Percentiles rank a stretch among this genome's conserved stretches.
Evolutionary conservation across 1,140 invertebrate genomes (phyloP).

Genomic region (Brachionus calyciflorus): DNA sequence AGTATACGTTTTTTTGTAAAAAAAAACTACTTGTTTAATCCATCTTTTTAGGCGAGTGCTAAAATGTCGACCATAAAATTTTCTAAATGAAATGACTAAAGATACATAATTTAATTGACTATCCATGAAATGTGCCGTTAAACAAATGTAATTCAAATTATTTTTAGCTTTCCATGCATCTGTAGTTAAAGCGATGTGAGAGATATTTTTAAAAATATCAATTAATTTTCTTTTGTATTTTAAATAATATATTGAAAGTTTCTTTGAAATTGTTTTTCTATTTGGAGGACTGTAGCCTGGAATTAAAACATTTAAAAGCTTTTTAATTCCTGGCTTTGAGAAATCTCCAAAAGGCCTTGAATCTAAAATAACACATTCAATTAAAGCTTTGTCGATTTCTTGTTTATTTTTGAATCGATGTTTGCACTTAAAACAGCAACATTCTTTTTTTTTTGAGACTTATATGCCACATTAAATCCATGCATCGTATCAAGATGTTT

Average conservation of each 20-base stretch:
- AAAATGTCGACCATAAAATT: neutral
- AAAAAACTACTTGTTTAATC: conserved; percentile 22
- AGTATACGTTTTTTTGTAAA: too few relatives aligned
- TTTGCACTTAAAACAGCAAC: too few relatives aligned
- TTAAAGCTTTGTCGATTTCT: neutral
- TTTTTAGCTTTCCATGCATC: neutral
- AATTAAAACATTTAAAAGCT: neutral
- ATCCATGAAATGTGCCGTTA: conserved; percentile 3
- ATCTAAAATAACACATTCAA: conserved; percentile 7
- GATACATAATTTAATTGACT: neutral
- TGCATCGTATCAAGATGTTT: neutral
- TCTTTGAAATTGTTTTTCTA: neutral
- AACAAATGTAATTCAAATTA: neutral
- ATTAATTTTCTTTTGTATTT: neutral
- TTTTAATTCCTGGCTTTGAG: neutral
- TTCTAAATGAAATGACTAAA: neutral
- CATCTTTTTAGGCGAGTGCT: neutral
- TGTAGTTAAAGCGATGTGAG: neutral
- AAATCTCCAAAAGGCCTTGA: conserved; percentile 21
- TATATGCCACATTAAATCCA: neutral
- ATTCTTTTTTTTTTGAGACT: neutral
- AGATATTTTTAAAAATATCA: neutral
- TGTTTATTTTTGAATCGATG: neutral
- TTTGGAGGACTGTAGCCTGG: neutral
- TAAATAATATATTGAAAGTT: neutral